A percentile compares a stretch with the other conserved stretches of the same genome.
Conservation (phyloP, 2,113 vertebrate genomes). For the Poeciliopsis retropinna region DNA sequence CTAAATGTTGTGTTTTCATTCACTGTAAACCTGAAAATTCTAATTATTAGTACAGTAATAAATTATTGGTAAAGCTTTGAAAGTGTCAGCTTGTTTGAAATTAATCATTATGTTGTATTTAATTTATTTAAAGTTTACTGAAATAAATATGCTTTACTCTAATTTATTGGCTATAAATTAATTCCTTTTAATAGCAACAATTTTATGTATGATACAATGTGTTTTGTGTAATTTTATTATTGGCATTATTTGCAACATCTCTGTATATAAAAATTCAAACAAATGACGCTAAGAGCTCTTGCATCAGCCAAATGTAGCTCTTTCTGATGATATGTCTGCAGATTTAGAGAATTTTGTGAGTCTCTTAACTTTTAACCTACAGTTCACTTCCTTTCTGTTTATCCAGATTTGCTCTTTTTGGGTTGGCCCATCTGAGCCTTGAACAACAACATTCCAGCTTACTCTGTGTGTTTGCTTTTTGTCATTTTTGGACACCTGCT, state of each 20-base stretch:
- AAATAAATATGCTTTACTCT: too few relatives aligned
- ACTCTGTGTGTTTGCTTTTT: conserved; percentile 26
- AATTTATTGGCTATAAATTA: too few relatives aligned
- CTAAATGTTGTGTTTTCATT: too few relatives aligned
- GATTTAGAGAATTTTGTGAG: not conserved
- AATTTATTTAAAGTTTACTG: too few relatives aligned
- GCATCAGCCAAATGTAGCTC: not conserved
- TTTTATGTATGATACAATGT: too few relatives aligned
- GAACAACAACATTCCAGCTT: conserved; percentile 29
- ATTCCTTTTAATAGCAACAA: too few relatives aligned
- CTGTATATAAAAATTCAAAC: not conserved
- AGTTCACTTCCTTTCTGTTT: conserved; percentile 34
- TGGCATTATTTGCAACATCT: not conserved
- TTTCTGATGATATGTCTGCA: not conserved
- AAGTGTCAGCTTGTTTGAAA: too few relatives aligned
- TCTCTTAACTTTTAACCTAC: conserved; percentile 13
- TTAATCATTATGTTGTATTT: too few relatives aligned
- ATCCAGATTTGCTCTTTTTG: conserved; percentile 25
- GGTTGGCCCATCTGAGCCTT: conserved; percentile 13
- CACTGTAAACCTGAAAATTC: too few relatives aligned
- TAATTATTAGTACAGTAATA: too few relatives aligned
- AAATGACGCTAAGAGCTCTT: not conserved
- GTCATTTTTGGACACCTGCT: conserved; percentile 38
- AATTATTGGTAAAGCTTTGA: too few relatives aligned
- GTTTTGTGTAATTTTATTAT: too few relatives aligned